Percentiles rank a stretch among this genome's conserved stretches.
These are phyloP conservation scores for Eulemur coronatus DNA, from an alignment of 2,797 vertebrate species.

Conservation along the genomic window DNA sequence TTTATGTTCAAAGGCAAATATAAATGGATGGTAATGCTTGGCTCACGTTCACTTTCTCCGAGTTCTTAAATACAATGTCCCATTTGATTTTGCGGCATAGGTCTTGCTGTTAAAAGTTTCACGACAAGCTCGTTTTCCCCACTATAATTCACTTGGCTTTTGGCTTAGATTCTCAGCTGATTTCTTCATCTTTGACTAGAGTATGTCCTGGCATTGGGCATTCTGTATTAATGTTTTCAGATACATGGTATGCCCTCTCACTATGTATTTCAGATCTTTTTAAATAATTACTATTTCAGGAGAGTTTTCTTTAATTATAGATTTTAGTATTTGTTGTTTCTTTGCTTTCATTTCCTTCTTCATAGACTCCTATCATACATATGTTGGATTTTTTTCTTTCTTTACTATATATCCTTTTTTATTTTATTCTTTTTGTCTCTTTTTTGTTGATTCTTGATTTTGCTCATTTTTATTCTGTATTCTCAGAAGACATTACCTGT, in stretches of 20 bases:
- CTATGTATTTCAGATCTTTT: not conserved
- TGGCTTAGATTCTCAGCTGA: not conserved
- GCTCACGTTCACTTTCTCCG: not conserved
- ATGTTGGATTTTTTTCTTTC: not conserved
- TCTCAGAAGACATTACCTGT: not conserved
- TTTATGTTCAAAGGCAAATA: not conserved
- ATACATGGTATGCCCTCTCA: not conserved
- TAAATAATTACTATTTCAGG: not conserved
- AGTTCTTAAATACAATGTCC: not conserved
- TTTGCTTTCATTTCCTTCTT: not conserved
- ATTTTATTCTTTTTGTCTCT: not conserved
- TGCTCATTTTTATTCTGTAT: not conserved
- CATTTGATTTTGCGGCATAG: too few relatives aligned
- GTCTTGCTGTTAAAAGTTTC: not conserved
- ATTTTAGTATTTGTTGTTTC: not conserved
- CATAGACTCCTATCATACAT: rapidly evolving
- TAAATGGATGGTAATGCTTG: not conserved
- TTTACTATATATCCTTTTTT: not conserved
- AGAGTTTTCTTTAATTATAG: not conserved
- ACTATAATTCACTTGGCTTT: not conserved
- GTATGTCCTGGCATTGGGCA: not conserved
- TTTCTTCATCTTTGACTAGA: not conserved
- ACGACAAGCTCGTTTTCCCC: not conserved
- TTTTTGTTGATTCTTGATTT: not conserved
- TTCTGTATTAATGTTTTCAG: not conserved